Percentiles rank a stretch among this genome's conserved stretches.
Conservation (phyloP, 2,113 vertebrate genomes). For the Emydura subglobosa region DNA sequence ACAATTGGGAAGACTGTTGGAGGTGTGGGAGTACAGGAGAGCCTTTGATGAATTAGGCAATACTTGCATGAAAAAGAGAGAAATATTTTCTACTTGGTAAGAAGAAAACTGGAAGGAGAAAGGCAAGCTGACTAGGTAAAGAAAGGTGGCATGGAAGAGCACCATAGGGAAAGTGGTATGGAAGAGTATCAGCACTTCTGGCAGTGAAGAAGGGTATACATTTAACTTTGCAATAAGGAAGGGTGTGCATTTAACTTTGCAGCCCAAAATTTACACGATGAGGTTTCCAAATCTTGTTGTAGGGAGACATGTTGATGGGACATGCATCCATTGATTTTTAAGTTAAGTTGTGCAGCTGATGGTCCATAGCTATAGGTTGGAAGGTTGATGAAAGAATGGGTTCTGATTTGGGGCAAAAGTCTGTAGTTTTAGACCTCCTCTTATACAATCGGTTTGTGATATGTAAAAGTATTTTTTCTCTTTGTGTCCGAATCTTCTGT, state of each 20-base stretch:
- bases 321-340: neutral
- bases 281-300: neutral
- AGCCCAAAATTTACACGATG: neutral
- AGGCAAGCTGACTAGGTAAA: neutral
- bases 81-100: neutral
- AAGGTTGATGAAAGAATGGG: neutral
- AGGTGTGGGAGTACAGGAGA: neutral
- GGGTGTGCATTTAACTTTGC: rapidly evolving
- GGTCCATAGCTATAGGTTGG: rapidly evolving
- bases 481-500: neutral
- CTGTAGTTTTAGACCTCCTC: neutral
- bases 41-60: neutral
- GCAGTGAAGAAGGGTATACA: neutral
- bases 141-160: neutral
- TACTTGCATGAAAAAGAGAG: neutral
- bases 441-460: neutral
- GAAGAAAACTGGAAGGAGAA: neutral
- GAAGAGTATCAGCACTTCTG: neutral
- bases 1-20: neutral
- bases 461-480: neutral
- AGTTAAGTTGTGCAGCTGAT: neutral
- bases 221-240: neutral
- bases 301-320: neutral
- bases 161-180: neutral
- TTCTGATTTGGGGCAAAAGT: neutral